Conservation (phyloP, 2,797 vertebrate genomes). For the Micrastur ruficollis region DNA sequence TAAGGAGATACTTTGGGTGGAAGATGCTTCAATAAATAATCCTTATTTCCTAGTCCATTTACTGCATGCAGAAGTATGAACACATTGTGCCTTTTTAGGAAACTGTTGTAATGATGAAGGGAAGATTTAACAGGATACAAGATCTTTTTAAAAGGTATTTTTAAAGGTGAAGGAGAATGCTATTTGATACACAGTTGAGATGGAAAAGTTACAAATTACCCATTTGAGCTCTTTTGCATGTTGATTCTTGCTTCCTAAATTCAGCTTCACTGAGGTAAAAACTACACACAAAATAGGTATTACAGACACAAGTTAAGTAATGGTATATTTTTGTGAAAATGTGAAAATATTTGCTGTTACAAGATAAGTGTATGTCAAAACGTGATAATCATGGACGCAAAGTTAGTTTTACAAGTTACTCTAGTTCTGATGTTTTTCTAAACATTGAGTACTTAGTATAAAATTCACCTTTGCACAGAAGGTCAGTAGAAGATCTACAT, state of each 20-base stretch:
- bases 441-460: neutral
- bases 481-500: neutral
- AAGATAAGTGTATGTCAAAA: constrained; percentile 13
- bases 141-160: constrained; percentile 1
- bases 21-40: constrained; percentile 57
- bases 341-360: constrained; percentile 49
- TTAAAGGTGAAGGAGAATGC: neutral
- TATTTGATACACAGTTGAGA: neutral
- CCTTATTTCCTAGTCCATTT: constrained; percentile 72
- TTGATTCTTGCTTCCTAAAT: constrained; percentile 30
- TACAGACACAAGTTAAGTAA: constrained; percentile 1
- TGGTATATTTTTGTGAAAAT: constrained; percentile 43
- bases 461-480: constrained; percentile 21
- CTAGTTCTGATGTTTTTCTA: neutral
- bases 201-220: neutral
- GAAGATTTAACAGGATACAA: constrained; percentile 54
- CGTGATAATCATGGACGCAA: neutral
- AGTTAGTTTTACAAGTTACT: neutral
- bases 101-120: constrained; percentile 17
- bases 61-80: constrained; percentile 74
- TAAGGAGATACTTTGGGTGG: constrained; percentile 57
- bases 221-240: constrained; percentile 31
- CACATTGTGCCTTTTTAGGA: constrained; percentile 74
- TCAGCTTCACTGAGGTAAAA: neutral
- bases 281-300: neutral